phyloP scores from a whole-genome alignment of 2,797 vertebrate genomes.

The Sebastes goodei region DNA sequence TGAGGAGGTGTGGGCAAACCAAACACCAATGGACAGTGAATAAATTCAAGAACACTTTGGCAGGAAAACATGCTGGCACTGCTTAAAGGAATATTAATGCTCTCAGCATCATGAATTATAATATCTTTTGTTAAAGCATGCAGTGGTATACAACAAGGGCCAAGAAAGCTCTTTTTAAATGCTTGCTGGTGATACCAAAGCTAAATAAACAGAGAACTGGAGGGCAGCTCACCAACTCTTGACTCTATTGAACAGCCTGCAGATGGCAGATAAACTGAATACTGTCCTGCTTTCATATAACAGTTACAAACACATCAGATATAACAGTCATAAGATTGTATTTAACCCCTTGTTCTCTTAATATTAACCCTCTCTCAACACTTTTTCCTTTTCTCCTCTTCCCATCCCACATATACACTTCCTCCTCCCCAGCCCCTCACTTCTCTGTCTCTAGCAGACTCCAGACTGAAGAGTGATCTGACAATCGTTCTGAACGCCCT shows the following conservation, averaged over 20 bases:
- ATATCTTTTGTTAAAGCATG: background rate
- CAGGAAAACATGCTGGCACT: background rate
- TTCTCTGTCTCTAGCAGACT: constrained; percentile 95
- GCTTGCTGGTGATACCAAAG: background rate
- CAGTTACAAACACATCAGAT: background rate
- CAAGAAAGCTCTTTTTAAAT: background rate
- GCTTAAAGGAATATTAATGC: background rate
- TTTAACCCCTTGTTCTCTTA: background rate
- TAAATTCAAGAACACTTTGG: background rate
- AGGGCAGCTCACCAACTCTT: background rate
- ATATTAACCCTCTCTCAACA: background rate
- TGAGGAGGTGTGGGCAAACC: background rate
- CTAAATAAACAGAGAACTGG: background rate
- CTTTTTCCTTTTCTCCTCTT: background rate
- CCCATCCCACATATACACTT: background rate
- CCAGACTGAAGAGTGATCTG: constrained; percentile 93
- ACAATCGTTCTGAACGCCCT: constrained; percentile 95
- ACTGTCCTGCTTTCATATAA: background rate
- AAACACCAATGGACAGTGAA: background rate
- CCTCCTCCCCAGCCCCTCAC: constrained; percentile 86
- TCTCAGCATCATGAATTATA: background rate
- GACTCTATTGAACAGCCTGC: background rate
- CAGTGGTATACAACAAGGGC: background rate
- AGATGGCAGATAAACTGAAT: background rate
- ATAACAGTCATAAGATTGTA: background rate